These are phyloP conservation scores for Napeogenes sylphis DNA, from an alignment of 2,888 invertebrate genomes.

Conservation along the genomic window DNA sequence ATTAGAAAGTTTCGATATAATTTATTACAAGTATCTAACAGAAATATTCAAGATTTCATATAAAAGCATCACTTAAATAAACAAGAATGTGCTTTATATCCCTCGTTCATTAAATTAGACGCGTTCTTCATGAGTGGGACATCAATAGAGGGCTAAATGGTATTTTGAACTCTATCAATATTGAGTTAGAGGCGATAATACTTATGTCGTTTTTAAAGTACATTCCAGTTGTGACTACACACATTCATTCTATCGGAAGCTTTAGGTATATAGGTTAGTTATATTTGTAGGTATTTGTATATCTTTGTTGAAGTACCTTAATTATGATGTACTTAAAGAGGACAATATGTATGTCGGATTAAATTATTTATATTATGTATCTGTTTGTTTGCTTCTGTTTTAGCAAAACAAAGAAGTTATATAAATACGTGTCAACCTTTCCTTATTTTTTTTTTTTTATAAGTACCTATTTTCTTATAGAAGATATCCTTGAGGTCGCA, in stretches of 20 bases:
- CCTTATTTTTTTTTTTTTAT: too few relatives aligned
- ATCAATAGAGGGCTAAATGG: slow-evolving; percentile 11
- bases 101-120: slow-evolving; percentile 15
- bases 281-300: slow-evolving; percentile 13
- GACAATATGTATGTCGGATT: neutral
- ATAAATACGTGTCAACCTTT: too few relatives aligned
- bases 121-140: slow-evolving; percentile 6
- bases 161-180: slow-evolving; percentile 9
- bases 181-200: slow-evolving; percentile 8
- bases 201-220: neutral
- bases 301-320: slow-evolving; percentile 6
- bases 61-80: slow-evolving; percentile 9
- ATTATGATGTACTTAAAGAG: slow-evolving; percentile 10
- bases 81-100: slow-evolving; percentile 10
- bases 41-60: slow-evolving; percentile 12
- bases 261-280: slow-evolving; percentile 5
- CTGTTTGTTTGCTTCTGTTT: neutral
- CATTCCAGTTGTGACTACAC: neutral
- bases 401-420: too few relatives aligned
- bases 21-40: neutral
- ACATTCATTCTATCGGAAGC: slow-evolving; percentile 11
- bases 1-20: neutral
- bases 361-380: neutral
- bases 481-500: too few relatives aligned
- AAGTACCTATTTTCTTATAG: too few relatives aligned